Conservation (phyloP, 2,888 invertebrate genomes). For the Cantharis lateralis region DNA sequence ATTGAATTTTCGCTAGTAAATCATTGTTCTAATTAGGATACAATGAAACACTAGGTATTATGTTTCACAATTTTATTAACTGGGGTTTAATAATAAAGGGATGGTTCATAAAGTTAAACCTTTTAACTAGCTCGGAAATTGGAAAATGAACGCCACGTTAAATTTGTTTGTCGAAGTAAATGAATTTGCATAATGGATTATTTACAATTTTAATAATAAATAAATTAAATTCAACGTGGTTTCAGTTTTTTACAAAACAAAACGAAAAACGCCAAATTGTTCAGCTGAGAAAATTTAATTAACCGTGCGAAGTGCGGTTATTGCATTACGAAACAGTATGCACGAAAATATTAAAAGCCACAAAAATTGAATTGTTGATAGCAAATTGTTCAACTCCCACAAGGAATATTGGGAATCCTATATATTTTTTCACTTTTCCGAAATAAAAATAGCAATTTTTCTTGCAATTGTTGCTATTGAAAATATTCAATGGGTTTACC, state of each 20-base stretch:
- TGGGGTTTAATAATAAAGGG: neutral
- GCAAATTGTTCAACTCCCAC: neutral
- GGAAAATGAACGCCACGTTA: neutral
- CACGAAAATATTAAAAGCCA: neutral
- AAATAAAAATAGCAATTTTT: neutral
- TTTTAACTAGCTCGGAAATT: neutral
- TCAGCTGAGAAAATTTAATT: neutral
- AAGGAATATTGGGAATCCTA: neutral
- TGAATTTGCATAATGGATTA: neutral
- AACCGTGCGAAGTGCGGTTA: neutral
- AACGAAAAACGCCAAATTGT: neutral
- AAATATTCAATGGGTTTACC: neutral
- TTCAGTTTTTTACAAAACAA: neutral
- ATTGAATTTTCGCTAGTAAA: neutral
- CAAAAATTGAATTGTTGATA: neutral
- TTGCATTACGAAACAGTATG: neutral
- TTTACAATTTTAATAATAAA: neutral
- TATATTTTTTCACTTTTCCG: neutral
- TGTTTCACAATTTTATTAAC: neutral
- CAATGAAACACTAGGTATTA: neutral
- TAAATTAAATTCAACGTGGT: neutral
- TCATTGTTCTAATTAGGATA: neutral
- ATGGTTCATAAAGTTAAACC: neutral
- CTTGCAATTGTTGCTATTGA: neutral
- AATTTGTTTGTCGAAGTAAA: neutral